Conservation (phyloP, 2,888 invertebrate species). For the Melieria omissa region DNA sequence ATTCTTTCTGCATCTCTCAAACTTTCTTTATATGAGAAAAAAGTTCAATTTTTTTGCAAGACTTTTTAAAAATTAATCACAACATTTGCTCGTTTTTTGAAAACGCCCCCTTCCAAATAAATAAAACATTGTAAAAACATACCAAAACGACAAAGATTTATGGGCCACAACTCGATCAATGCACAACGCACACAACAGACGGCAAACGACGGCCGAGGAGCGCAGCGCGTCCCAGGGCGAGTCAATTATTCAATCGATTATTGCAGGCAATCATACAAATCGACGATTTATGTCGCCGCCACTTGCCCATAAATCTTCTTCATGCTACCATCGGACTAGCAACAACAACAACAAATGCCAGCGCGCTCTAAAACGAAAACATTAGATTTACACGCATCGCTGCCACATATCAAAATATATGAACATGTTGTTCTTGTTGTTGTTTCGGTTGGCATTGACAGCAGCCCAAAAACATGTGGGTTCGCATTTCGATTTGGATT, state of each 20-base stretch:
- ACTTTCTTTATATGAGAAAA: too few species aligned
- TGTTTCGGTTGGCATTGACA: conserved; percentile 44
- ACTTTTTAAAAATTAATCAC: too few species aligned
- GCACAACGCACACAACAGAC: too few species aligned
- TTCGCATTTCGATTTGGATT: conserved; percentile 35
- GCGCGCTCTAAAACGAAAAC: conserved; percentile 25
- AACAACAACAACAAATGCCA: conserved; percentile 9
- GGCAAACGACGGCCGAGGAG: too few species aligned
- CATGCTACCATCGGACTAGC: conserved; percentile 36
- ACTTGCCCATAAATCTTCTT: conserved; percentile 62
- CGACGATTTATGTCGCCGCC: conserved; percentile 60
- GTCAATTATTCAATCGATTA: conserved; percentile 61
- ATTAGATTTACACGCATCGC: conserved; percentile 33
- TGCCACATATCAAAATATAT: conserved; percentile 33
- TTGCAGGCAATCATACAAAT: conserved; percentile 65
- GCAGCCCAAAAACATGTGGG: conserved; percentile 48
- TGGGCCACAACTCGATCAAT: too few species aligned
- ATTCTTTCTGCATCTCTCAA: too few species aligned
- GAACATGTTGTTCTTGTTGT: conserved; percentile 34
- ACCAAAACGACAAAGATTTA: too few species aligned
- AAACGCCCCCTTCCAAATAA: too few species aligned
- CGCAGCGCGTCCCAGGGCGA: conserved; percentile 30
- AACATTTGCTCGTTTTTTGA: too few species aligned
- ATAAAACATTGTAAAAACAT: too few species aligned
- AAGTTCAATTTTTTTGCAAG: too few species aligned